Percentiles rank a stretch among this genome's conserved stretches.
These are phyloP conservation scores for Dynastes hyllus DNA, from an alignment of 2,888 invertebrate genomes.

Conservation along the genomic window DNA sequence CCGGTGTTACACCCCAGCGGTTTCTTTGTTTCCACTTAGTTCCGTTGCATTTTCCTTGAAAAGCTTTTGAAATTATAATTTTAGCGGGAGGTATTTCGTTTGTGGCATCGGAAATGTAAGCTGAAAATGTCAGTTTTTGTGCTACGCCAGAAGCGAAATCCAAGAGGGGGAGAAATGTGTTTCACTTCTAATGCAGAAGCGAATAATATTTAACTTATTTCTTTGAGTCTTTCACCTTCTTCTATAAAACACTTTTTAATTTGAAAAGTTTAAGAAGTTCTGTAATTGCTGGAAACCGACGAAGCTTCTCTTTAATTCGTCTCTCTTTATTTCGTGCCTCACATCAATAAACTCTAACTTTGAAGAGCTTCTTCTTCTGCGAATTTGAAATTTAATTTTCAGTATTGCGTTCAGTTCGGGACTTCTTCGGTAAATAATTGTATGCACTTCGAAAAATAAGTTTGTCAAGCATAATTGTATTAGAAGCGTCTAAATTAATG, in stretches of 20 bases:
- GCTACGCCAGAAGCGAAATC: not conserved
- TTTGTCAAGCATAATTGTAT: not conserved
- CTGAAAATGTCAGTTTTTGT: slow-evolving; percentile 2
- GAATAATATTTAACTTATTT: slow-evolving; percentile 28
- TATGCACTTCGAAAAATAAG: slow-evolving; percentile 2
- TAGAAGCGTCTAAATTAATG: slow-evolving; percentile 4
- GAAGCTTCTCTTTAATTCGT: slow-evolving; percentile 26
- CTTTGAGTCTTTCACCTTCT: slow-evolving; percentile 18
- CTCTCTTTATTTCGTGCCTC: slow-evolving; percentile 16
- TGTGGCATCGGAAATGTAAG: not conserved
- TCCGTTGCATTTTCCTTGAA: slow-evolving; percentile 2
- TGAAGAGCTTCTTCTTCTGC: not conserved
- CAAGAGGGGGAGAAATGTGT: not conserved
- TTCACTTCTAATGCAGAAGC: not conserved
- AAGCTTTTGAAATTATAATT: slow-evolving; percentile 7
- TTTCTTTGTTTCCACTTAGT: slow-evolving; percentile 2
- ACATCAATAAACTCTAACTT: slow-evolving; percentile 34
- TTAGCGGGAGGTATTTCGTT: not conserved
- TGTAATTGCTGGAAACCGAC: slow-evolving; percentile 32
- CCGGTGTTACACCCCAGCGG: not conserved
- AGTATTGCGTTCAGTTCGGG: slow-evolving; percentile 1
- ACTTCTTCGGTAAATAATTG: slow-evolving; percentile 16
- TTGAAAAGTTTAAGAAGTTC: slow-evolving; percentile 37
- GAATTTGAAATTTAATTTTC: slow-evolving; percentile 14
- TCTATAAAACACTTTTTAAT: slow-evolving; percentile 38